Base-by-base conservation (phyloP, 2,888 invertebrate genomes). In the Orthosia incerta region DNA sequence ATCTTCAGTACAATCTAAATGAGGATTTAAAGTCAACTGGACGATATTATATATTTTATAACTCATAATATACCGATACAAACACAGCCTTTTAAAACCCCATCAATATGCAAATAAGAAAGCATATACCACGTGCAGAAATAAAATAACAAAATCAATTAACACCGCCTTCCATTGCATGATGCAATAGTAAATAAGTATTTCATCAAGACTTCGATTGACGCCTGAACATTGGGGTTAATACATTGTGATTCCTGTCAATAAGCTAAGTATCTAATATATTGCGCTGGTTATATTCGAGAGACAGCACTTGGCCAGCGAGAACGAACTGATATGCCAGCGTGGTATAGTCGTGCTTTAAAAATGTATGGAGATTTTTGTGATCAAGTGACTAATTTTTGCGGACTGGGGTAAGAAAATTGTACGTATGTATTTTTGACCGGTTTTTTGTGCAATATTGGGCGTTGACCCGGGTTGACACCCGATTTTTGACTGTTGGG, bases 121-220 rank as follows among this genome's bases (percentile, higher is more conserved):
- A 72, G 69, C 64, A 61, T 59, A 50, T 23, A 46, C 7, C 82
- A 82, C 66, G 59, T 50, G 66, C 51, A 53, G 50, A 70, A 50
- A 75, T 70, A 71, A 71, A 61, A 26, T 73, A 82, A 69, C 63
- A 71, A 56, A 83, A 74, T 79, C 82, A 82, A 74, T 73, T 50
- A 63, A 39, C 20, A 46, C n/a, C 61, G 56, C 69, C 59, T 59
- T 66, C 70, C 69, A 80, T 69, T 72, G 86, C 78, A 88, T 95
- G 95, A 95, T 93, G 95, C 95, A 95, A 95, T 93, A 80, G 89
- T 89, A 91, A 94, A 92, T 90, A 92, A 79, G 86, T 86, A 88
- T 95, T 92, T 92, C 95, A 91, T 93, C 93, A 92, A 90, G 83
- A 74, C 83, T 18, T 23, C 69, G 79, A 75, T 82, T 78, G 85